Percentiles rank a stretch among this genome's conserved stretches.
Evolutionary conservation across 2,797 vertebrate genomes (phyloP).

Genomic region (Poeciliopsis gracilis): DNA sequence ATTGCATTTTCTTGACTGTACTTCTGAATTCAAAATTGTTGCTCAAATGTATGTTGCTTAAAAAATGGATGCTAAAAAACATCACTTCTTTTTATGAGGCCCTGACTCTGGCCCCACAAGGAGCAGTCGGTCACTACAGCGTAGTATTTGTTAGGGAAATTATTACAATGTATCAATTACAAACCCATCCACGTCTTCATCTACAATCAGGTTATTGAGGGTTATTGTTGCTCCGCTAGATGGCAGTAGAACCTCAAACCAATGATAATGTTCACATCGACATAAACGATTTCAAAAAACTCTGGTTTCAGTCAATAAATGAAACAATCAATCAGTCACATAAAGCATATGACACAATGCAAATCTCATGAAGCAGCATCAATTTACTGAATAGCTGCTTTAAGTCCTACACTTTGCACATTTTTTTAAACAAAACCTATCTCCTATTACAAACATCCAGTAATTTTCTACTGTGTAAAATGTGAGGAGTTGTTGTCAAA

Average conservation of each 20-base stretch:
- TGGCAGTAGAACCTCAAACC: background rate
- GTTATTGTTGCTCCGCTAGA: conserved; percentile 5
- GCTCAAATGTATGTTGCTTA: background rate
- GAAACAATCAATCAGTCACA: no score
- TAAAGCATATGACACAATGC: background rate
- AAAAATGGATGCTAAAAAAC: background rate
- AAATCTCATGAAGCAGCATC: background rate
- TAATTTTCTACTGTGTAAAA: background rate
- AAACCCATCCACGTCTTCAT: no score
- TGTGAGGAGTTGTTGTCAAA: background rate
- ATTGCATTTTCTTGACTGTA: background rate
- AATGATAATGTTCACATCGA: background rate
- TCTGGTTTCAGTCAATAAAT: background rate
- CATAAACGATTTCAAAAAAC: background rate
- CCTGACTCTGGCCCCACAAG: no score
- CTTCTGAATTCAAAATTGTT: background rate
- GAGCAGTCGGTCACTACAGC: no score
- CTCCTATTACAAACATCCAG: background rate
- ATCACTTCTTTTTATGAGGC: no score
- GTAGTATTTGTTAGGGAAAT: no score
- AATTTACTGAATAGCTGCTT: background rate
- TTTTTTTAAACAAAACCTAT: background rate
- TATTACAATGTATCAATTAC: no score
- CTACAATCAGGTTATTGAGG: background rate
- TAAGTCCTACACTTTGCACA: background rate